Percentiles rank a stretch among this genome's conserved stretches.
Conservation (phyloP, 2,113 vertebrate species). For the Actenoides lindsayi region DNA sequence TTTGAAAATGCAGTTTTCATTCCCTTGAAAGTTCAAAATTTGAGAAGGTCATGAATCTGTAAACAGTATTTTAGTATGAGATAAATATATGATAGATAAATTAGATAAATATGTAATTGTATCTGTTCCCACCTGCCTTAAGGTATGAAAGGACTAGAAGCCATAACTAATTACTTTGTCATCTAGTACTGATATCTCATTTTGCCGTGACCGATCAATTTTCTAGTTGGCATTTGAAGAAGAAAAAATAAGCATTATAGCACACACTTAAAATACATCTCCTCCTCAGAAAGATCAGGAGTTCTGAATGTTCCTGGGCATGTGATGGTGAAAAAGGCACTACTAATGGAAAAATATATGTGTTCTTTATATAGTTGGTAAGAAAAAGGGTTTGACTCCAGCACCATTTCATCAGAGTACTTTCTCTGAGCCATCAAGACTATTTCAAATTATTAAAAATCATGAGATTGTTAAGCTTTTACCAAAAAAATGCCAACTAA, state of each 20-base stretch:
- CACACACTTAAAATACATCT: background rate
- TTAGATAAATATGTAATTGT: conserved; percentile 14
- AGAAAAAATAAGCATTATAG: background rate
- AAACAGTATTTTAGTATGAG: background rate
- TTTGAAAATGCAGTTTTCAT: background rate
- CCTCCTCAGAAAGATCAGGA: background rate
- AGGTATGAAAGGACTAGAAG: background rate
- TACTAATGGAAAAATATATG: background rate
- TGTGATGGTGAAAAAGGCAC: background rate
- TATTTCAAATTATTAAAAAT: background rate
- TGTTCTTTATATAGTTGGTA: background rate
- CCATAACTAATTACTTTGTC: background rate
- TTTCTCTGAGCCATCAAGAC: background rate
- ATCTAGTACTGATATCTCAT: background rate
- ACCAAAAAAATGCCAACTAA: background rate
- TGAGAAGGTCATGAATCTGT: background rate
- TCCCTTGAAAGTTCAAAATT: background rate
- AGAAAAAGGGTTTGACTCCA: background rate
- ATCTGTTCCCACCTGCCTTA: background rate
- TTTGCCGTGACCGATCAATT: background rate
- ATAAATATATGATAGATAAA: background rate
- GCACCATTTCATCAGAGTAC: background rate
- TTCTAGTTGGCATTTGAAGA: background rate
- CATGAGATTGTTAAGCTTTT: background rate
- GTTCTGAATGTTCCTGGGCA: background rate